A percentile compares a stretch with the other conserved stretches of the same genome.
These are phyloP conservation scores for Thalpophila matura DNA, from an alignment of 2,888 invertebrate species.

Conservation along the genomic window DNA sequence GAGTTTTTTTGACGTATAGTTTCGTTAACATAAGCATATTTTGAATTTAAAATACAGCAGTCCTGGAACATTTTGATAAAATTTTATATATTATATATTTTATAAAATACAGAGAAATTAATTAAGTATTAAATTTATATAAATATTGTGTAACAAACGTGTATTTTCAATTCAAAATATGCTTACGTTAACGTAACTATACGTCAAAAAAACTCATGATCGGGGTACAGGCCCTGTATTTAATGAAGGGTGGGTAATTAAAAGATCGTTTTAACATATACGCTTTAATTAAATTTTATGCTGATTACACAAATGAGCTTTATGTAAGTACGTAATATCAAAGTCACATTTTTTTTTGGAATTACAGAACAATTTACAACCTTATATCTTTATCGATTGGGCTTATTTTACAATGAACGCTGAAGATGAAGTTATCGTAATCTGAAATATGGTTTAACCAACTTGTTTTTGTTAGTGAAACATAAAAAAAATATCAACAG, in stretches of 20 bases:
- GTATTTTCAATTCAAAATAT: too few relatives aligned
- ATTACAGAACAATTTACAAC: conserved; percentile 88
- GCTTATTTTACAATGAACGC: conserved; percentile 82
- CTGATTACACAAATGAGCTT: conserved; percentile 88
- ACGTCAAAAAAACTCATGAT: too few relatives aligned
- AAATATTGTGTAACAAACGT: too few relatives aligned
- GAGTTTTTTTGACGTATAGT: too few relatives aligned
- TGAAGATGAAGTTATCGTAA: conserved; percentile 63
- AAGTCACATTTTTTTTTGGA: conserved; percentile 84
- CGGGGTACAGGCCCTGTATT: too few relatives aligned
- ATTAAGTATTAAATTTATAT: too few relatives aligned
- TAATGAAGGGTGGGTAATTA: conserved; percentile 18
- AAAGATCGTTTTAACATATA: conserved; percentile 79
- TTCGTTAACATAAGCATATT: too few relatives aligned
- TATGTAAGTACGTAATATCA: conserved; percentile 82
- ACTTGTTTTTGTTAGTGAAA: conserved; percentile 33
- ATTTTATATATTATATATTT: too few relatives aligned
- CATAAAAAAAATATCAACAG: background rate
- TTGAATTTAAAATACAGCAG: too few relatives aligned
- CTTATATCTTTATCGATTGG: conserved; percentile 80
- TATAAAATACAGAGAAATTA: too few relatives aligned
- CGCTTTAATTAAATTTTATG: conserved; percentile 86
- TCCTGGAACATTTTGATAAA: too few relatives aligned
- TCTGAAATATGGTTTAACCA: conserved; percentile 51
- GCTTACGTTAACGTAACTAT: too few relatives aligned